Base-by-base conservation (phyloP, 2,888 invertebrate genomes). In the Epiblema foenella region DNA sequence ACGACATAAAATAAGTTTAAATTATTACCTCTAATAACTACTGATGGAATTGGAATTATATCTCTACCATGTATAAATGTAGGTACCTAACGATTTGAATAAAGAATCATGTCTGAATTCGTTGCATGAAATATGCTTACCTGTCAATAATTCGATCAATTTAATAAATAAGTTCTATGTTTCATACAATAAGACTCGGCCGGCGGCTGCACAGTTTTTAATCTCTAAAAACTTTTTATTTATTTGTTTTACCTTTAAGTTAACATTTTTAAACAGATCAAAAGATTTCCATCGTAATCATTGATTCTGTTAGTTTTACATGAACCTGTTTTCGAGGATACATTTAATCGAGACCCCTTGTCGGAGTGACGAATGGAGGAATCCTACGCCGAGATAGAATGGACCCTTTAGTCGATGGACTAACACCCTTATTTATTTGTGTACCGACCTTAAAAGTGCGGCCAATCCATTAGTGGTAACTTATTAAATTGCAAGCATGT, bases 301-400 rank as follows among this genome's bases (percentile, higher is more conserved):
- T 52, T 59, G 58, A 54, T 70, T 52, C 58, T 65, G 59, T 69
- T 70, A 65, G 59, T 51, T 58, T 70, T 56, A 60, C 37, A 66
- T 54, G 46, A 66, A 42, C 65, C 54, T 66, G 66, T 60, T 66
- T 56, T 66, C 46, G 42, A 18, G 56, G 54, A 54, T 60, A 46
- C 66, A 60, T 57, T 56, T 65, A 46, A 66, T 60, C 70, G 56
- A 46, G 70, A 56, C 49, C 59, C 69, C 58, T 54, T 52, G 54
- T 65, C 63, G 52, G 18, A 20, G 57, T 58, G 70, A 71, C 56
- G 66, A 71, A 71, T 66, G 66, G 70, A 62, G 52, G 66, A 60
- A 54, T 33, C 54, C 60, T 39, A 29, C 18, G 29, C 60, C 18
- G 49, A 56, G 54, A 66, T 66, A 56, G 60, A 57, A 60, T 46